These are phyloP conservation scores for Muscicapa striata DNA, from an alignment of 2,797 vertebrate genomes.

Conservation along the genomic window DNA sequence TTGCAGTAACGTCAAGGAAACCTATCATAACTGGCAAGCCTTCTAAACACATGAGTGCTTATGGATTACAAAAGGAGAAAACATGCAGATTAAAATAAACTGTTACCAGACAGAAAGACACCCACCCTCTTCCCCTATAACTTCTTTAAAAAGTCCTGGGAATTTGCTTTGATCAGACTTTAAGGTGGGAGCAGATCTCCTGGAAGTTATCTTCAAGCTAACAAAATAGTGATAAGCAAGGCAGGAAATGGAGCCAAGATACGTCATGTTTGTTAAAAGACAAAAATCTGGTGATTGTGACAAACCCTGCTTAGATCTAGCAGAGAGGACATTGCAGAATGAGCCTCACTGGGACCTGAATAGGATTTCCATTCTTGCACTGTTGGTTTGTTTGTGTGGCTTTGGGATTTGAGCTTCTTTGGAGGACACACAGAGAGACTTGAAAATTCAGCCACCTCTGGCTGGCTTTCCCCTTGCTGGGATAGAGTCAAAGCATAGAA, in stretches of 20 bases:
- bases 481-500: not conserved
- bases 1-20: slow-evolving; percentile 65
- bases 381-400: not conserved
- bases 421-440: not conserved
- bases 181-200: slow-evolving; percentile 56
- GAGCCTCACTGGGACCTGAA: not conserved
- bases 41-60: slow-evolving; percentile 66
- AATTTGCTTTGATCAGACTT: slow-evolving; percentile 63
- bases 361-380: slow-evolving; percentile 22
- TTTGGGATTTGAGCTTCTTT: not conserved
- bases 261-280: slow-evolving; percentile 20
- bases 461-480: not conserved
- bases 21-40: slow-evolving; percentile 68
- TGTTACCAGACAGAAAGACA: slow-evolving; percentile 65
- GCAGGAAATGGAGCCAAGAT: slow-evolving; percentile 14
- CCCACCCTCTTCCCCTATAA: slow-evolving; percentile 44
- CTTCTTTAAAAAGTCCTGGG: not conserved
- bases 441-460: not conserved
- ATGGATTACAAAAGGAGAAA: slow-evolving; percentile 73
- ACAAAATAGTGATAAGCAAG: slow-evolving; percentile 50
- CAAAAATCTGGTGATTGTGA: slow-evolving; percentile 24
- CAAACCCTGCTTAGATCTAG: slow-evolving; percentile 14
- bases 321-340: not conserved
- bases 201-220: slow-evolving; percentile 65
- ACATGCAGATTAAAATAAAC: slow-evolving; percentile 73